Evolutionary conservation across 1,140 invertebrate genomes (phyloP).

Genomic region (Ips nitidus): DNA sequence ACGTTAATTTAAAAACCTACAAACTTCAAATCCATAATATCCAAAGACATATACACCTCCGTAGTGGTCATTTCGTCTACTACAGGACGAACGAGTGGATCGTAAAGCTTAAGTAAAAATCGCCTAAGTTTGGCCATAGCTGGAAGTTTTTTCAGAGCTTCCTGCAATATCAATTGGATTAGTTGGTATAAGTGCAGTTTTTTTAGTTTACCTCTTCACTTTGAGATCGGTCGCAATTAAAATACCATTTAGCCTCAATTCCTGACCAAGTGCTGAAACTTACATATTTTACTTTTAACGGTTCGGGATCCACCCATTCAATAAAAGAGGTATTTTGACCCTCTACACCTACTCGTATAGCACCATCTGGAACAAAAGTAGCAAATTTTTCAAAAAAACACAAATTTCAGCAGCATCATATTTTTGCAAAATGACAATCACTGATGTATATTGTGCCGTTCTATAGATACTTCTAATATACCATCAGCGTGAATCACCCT

Average conservation of each 20-base stretch:
- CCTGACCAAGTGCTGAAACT: constrained; percentile 63
- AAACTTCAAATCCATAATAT: constrained; percentile 38
- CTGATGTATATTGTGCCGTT: too few relatives aligned
- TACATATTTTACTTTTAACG: constrained; percentile 58
- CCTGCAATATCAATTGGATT: constrained; percentile 35
- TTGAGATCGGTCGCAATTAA: constrained; percentile 55
- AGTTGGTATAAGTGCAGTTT: neutral
- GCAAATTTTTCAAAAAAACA: neutral
- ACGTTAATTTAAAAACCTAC: neutral
- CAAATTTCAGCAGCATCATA: too few relatives aligned
- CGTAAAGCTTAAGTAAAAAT: constrained; percentile 45
- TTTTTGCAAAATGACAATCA: too few relatives aligned
- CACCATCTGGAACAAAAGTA: constrained; percentile 33
- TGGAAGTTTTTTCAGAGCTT: constrained; percentile 43
- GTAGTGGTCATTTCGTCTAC: constrained; percentile 36
- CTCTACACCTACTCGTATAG: constrained; percentile 59
- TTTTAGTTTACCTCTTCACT: constrained; percentile 31
- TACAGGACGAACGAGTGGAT: constrained; percentile 45
- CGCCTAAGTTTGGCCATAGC: constrained; percentile 42
- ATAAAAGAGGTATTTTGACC: constrained; percentile 57
- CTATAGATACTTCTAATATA: too few relatives aligned
- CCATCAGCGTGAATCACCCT: too few relatives aligned
- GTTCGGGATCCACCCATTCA: constrained; percentile 56
- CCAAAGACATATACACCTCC: constrained; percentile 38
- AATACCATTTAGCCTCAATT: constrained; percentile 61